Evolutionary conservation across 2,888 invertebrate genomes (phyloP).

Genomic region (Brachylomia viminalis): DNA sequence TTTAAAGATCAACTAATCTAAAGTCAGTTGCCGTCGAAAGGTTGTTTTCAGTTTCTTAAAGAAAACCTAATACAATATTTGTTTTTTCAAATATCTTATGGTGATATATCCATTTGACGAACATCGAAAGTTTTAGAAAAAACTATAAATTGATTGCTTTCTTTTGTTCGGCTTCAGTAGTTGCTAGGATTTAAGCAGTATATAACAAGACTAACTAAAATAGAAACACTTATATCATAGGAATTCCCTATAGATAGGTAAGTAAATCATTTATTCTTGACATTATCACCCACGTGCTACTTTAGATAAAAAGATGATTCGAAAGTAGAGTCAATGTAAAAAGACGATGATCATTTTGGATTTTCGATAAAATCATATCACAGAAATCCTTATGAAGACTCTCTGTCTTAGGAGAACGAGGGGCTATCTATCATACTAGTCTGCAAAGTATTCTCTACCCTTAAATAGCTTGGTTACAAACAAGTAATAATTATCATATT

Average conservation of each 20-base stretch:
- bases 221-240: not conserved
- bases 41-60: not conserved
- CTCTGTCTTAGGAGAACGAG: too few relatives aligned
- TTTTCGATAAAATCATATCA: not conserved
- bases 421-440: too few relatives aligned
- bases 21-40: not conserved
- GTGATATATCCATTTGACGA: too few relatives aligned
- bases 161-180: not conserved
- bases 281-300: conserved; percentile 6
- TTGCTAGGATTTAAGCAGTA: not conserved
- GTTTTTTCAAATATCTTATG: not conserved
- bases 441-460: not conserved
- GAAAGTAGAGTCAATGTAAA: conserved; percentile 6
- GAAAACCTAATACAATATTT: not conserved
- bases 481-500: too few relatives aligned
- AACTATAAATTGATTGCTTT: not conserved
- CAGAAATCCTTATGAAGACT: not conserved
- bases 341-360: not conserved
- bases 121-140: not conserved
- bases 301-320: conserved; percentile 24
- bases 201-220: not conserved
- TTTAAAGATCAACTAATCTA: not conserved
- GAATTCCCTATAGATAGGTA: not conserved
- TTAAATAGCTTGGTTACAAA: too few relatives aligned
- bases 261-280: not conserved